Conservation (phyloP, 2,888 invertebrate species). For the Hyppa rectilinea region DNA sequence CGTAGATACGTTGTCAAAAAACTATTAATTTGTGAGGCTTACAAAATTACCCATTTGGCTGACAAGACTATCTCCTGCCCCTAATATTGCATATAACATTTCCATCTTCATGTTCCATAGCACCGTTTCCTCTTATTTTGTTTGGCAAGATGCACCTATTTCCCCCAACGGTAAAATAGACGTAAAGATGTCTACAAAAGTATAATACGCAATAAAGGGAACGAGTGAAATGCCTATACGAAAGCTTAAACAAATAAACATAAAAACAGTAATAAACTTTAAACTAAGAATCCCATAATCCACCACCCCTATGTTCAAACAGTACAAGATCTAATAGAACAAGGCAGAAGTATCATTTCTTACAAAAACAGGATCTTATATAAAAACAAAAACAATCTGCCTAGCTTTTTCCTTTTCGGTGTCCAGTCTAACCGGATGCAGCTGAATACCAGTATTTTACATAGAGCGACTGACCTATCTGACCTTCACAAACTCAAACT, state of each 20-base stretch:
- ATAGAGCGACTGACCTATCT: too few relatives aligned
- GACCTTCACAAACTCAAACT: too few relatives aligned
- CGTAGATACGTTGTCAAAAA: too few relatives aligned
- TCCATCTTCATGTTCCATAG: background rate
- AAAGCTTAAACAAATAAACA: conserved; percentile 60
- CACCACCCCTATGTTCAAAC: conserved; percentile 52
- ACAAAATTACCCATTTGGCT: background rate
- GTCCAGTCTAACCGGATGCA: too few relatives aligned
- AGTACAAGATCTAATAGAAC: background rate
- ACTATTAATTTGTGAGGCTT: too few relatives aligned
- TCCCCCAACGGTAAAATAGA: conserved; percentile 28
- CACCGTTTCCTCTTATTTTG: background rate
- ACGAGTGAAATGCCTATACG: conserved; percentile 53
- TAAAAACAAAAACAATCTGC: too few relatives aligned
- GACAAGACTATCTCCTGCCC: background rate
- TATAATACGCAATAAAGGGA: conserved; percentile 53
- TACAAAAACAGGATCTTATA: background rate
- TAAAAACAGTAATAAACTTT: conserved; percentile 64
- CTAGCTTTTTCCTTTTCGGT: too few relatives aligned
- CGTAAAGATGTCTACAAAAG: conserved; percentile 57
- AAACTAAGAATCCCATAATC: conserved; percentile 63
- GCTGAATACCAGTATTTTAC: too few relatives aligned
- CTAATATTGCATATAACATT: background rate
- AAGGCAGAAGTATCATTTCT: conserved; percentile 35
- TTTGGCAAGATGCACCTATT: conserved; percentile 24